Evolutionary conservation across 2,797 vertebrate species (phyloP).

Genomic region (Microcaecilia unicolor): DNA sequence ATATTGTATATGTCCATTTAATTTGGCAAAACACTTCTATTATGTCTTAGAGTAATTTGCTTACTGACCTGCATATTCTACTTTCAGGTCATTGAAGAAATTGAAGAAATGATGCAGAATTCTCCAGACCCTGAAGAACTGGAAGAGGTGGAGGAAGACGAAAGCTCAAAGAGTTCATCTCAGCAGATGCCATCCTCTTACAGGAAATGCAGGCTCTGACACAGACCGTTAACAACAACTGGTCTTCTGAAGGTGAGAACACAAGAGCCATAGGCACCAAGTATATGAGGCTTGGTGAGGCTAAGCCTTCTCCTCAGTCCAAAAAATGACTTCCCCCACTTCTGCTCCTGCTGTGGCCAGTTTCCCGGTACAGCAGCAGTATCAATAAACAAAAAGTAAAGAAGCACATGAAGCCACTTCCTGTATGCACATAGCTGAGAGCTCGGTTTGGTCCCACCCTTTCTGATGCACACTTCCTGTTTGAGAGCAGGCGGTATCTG

Average conservation of each 20-base stretch:
- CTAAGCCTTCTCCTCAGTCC: too few relatives aligned
- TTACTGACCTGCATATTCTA: background rate
- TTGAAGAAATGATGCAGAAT: constrained; percentile 94
- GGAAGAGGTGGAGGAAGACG: constrained; percentile 70
- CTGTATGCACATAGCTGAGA: too few relatives aligned
- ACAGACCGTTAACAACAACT: constrained; percentile 80
- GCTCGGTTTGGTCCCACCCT: too few relatives aligned
- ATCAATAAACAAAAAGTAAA: too few relatives aligned
- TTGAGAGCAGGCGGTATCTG: too few relatives aligned
- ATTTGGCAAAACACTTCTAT: background rate
- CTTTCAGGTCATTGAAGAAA: constrained; percentile 83
- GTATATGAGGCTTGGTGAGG: too few relatives aligned
- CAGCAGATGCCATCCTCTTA: constrained; percentile 69
- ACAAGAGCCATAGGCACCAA: too few relatives aligned
- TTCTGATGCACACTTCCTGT: too few relatives aligned
- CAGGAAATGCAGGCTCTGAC: constrained; percentile 80
- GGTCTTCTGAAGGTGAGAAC: constrained; percentile 77
- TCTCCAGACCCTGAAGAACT: constrained; percentile 84
- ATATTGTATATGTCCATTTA: background rate
- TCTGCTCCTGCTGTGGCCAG: too few relatives aligned
- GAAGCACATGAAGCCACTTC: too few relatives aligned
- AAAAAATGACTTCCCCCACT: too few relatives aligned
- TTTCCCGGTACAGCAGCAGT: too few relatives aligned
- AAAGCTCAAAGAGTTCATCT: constrained; percentile 62
- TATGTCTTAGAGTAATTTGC: background rate